Conservation (phyloP, 2,113 vertebrate genomes). For the Condylura cristata region DNA sequence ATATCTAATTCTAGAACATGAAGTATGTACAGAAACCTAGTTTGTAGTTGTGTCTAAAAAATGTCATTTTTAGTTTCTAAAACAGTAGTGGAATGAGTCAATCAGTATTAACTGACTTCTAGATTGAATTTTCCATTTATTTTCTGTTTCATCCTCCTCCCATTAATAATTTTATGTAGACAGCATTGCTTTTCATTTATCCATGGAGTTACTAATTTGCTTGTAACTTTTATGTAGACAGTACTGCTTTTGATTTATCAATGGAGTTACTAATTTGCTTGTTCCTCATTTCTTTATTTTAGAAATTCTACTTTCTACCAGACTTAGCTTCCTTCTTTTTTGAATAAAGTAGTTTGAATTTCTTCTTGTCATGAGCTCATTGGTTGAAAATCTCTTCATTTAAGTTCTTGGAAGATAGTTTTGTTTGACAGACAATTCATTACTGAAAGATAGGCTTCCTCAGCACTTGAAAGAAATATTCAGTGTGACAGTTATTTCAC, state of each 20-base stretch:
- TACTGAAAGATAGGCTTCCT: neutral
- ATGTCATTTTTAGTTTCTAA: neutral
- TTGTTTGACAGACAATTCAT: neutral
- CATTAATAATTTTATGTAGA: neutral
- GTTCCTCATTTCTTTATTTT: neutral
- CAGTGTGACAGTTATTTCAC: fast-evolving
- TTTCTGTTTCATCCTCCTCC: neutral
- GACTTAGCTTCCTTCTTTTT: neutral
- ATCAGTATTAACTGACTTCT: neutral
- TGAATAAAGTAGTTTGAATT: neutral
- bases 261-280: neutral
- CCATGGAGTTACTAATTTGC: neutral
- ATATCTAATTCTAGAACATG: neutral
- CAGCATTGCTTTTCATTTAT: neutral
- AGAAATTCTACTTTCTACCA: neutral
- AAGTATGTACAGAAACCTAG: neutral
- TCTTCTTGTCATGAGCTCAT: neutral
- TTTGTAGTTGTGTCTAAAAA: neutral
- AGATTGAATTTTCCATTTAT: neutral
- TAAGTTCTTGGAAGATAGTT: neutral
- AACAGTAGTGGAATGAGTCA: neutral
- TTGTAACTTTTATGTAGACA: neutral
- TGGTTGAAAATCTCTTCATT: neutral
- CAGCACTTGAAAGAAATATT: neutral
- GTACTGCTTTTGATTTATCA: neutral